Conservation (phyloP, 2,797 vertebrate genomes). For the Phaenicophaeus curvirostris region DNA sequence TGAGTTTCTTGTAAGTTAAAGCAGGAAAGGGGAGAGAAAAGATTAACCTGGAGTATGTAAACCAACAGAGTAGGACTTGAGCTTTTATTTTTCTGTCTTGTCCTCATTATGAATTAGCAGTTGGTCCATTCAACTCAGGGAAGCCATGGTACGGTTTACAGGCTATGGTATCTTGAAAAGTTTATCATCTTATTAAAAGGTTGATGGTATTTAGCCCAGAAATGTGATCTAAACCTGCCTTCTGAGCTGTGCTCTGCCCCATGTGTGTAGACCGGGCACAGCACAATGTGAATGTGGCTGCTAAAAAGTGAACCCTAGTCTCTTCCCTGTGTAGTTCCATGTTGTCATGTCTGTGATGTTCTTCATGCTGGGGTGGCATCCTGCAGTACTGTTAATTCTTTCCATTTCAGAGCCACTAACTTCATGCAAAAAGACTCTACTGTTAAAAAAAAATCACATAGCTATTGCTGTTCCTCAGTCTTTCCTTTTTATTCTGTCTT, state of each 20-base stretch:
- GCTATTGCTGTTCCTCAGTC: not conserved
- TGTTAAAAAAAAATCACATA: not conserved
- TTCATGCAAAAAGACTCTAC: not conserved
- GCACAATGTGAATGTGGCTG: not conserved
- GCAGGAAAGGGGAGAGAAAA: not conserved
- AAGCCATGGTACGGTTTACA: not conserved
- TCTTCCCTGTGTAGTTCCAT: not conserved
- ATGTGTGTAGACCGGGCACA: not conserved
- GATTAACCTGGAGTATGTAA: not conserved
- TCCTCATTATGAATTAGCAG: not conserved
- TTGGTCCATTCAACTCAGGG: not conserved
- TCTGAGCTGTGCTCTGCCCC: not conserved
- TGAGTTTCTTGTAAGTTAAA: not conserved
- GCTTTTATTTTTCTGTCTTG: not conserved
- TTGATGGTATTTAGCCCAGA: not conserved
- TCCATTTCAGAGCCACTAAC: not conserved
- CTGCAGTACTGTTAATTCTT: not conserved
- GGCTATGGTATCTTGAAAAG: not conserved
- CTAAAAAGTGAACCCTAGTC: not conserved
- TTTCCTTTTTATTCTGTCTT: not conserved
- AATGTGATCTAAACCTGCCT: not conserved
- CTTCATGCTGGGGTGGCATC: not conserved
- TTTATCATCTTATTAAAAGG: not conserved
- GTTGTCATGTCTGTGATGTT: not conserved
- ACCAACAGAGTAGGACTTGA: not conserved